A percentile compares a stretch with the other conserved stretches of the same genome.
phyloP scores from a whole-genome alignment of 2,113 vertebrate genomes.

The Scartelaos histophorus region DNA sequence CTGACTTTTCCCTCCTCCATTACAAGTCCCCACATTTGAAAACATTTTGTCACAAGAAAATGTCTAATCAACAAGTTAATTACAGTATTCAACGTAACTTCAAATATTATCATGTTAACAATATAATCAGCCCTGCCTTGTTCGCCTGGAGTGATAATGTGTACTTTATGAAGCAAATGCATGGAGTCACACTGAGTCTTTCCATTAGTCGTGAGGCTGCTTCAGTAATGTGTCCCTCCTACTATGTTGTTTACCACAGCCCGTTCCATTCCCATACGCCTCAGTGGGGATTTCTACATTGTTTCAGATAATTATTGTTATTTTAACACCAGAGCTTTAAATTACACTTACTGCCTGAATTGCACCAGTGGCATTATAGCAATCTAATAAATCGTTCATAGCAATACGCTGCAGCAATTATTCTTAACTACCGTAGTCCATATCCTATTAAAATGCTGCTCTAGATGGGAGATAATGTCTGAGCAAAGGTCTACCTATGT shows the following conservation, averaged over 20 bases:
- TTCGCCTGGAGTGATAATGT: constrained; percentile 2
- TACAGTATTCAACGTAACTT: constrained; percentile 3
- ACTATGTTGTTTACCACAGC: constrained; percentile 37
- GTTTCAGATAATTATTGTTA: constrained; percentile 38
- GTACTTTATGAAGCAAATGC: constrained; percentile 12
- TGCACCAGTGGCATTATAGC: constrained; percentile 8
- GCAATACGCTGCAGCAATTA: constrained; percentile 26
- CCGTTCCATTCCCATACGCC: constrained; percentile 16
- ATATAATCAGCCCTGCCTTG: constrained; percentile 12
- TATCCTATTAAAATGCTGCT: constrained; percentile 3
- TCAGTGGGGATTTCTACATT: constrained; percentile 37
- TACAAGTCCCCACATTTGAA: background rate
- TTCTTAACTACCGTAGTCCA: constrained; percentile 9
- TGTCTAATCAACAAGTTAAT: constrained; percentile 10
- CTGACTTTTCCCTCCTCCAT: background rate
- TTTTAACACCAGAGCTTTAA: constrained; percentile 33
- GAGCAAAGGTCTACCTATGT: constrained; percentile 14
- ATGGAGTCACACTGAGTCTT: constrained; percentile 20
- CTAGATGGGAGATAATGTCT: constrained; percentile 19
- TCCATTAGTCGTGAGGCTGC: constrained; percentile 23
- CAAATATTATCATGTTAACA: constrained; percentile 12
- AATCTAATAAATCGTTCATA: constrained; percentile 40
- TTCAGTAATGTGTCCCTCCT: constrained; percentile 12
- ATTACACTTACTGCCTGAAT: constrained; percentile 31
- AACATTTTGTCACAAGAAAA: constrained; percentile 10